Conservation (phyloP, 2,797 vertebrate genomes). For the Synanceia verrucosa region DNA sequence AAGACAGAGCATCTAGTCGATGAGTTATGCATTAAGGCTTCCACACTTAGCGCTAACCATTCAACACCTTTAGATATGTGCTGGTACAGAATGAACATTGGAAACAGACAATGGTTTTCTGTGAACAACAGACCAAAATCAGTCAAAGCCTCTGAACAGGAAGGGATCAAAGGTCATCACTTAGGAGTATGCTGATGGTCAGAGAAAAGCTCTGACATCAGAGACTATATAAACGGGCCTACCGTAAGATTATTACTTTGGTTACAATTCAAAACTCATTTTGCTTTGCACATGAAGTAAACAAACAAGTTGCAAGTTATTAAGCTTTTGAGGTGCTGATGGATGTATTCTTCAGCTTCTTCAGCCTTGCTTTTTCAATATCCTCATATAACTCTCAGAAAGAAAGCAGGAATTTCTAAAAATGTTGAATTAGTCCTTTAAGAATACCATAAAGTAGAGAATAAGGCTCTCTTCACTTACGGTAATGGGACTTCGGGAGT, state of each 20-base stretch:
- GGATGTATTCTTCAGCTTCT: background rate
- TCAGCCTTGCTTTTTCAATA: too few species aligned
- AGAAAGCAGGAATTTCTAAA: constrained; percentile 11
- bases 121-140: constrained; percentile 16
- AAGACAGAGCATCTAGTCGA: constrained; percentile 21
- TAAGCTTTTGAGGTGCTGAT: background rate
- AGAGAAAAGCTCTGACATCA: constrained; percentile 13
- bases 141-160: background rate
- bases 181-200: constrained; percentile 7
- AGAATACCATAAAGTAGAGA: background rate
- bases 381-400: constrained; percentile 2
- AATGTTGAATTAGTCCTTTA: background rate
- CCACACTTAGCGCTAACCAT: constrained; percentile 23
- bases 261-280: too few species aligned
- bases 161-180: constrained; percentile 32
- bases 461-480: background rate
- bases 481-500: background rate
- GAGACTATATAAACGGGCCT: background rate
- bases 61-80: constrained; percentile 35
- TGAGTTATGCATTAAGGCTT: constrained; percentile 9
- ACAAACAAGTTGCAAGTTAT: background rate
- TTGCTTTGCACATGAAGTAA: background rate
- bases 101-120: constrained; percentile 3
- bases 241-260: background rate
- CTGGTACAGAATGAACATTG: background rate